Base-by-base conservation (phyloP, 2,888 invertebrate species). In the Ornithoptera alexandrae region DNA sequence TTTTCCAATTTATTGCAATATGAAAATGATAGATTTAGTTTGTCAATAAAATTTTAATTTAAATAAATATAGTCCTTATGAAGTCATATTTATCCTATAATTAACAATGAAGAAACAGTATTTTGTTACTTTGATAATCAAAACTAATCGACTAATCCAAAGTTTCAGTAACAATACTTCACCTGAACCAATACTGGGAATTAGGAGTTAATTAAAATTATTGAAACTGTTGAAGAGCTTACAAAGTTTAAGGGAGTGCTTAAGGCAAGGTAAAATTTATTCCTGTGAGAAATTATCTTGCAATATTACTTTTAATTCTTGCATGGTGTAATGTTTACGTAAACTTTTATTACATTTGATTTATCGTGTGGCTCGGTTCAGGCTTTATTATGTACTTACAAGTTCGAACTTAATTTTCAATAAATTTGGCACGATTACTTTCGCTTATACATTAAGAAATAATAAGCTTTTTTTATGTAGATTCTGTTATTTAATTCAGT, bases 241-340 rank as follows among this genome's bases (percentile, higher is more conserved):
- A 66, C 61, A 39, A 61, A 67, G 61, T 53, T 67, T 58, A 67
- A 67, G 56, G 62, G 56, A 62, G 57, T 6, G 56, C 62, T 57
- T 24, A 62, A 67, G 62, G 58, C 68, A 20, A 50, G 39, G 36
- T 53, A 68, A 68, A 64, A 68, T 68, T 64, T 59, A 68, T 63
- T 68, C 68, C 59, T 59, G 56, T 53, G 68, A 60, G 68, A 68
- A 68, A 68, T 68, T 63, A 64, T 46, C 62, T 46, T 30, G 17
- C 20, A 22, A 59, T 22, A 20, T 12, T 39, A 65, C 56, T 63
- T 63, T 50, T 50, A 63, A 53, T 63, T 63, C 50, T 53, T 53
- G 24, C 57, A 15, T 58, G 22, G 22, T 20, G 20, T 20, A 10
- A 18, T 20, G n/a, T 10, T n/a, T n/a, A 12, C 42, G 18, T 61